Evolutionary conservation across 2,797 vertebrate species (phyloP).

Genomic region (Heteromormyrus szaboi): DNA sequence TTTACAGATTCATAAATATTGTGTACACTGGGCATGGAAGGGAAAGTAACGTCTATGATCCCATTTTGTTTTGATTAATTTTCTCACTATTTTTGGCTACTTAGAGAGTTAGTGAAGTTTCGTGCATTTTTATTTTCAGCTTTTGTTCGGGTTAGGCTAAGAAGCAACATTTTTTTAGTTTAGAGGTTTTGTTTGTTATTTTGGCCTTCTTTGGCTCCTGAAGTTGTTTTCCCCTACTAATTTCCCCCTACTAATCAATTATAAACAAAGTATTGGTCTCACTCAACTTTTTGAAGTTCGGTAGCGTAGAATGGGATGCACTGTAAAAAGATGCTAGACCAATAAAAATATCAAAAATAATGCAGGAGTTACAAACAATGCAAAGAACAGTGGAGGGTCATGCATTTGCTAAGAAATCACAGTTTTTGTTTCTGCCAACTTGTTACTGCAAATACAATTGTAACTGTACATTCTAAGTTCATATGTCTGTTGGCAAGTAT

Average conservation of each 20-base stretch:
- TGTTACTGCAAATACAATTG: not conserved
- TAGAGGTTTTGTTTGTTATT: not conserved
- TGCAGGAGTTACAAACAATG: not conserved
- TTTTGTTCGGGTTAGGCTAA: not conserved
- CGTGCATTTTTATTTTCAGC: not conserved
- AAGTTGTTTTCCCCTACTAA: not conserved
- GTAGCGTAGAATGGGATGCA: not conserved
- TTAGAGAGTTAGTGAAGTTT: not conserved
- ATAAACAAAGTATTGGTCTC: not conserved
- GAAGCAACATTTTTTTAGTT: not conserved
- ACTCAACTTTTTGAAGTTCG: not conserved
- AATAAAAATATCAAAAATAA: not conserved
- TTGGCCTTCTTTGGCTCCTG: not conserved
- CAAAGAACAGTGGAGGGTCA: not conserved
- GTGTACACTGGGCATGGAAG: not conserved
- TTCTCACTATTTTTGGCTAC: not conserved
- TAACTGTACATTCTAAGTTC: not conserved
- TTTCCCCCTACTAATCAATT: not conserved
- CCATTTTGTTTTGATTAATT: not conserved
- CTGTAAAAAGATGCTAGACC: not conserved
- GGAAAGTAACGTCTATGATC: not conserved
- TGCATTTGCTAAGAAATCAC: not conserved
- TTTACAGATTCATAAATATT: not conserved
- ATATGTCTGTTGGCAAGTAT: not conserved
- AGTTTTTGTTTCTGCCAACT: not conserved